A percentile compares a stretch with the other conserved stretches of the same genome.
These are phyloP conservation scores for Salmo trutta DNA, from an alignment of 2,797 vertebrate genomes.

Conservation along the genomic window DNA sequence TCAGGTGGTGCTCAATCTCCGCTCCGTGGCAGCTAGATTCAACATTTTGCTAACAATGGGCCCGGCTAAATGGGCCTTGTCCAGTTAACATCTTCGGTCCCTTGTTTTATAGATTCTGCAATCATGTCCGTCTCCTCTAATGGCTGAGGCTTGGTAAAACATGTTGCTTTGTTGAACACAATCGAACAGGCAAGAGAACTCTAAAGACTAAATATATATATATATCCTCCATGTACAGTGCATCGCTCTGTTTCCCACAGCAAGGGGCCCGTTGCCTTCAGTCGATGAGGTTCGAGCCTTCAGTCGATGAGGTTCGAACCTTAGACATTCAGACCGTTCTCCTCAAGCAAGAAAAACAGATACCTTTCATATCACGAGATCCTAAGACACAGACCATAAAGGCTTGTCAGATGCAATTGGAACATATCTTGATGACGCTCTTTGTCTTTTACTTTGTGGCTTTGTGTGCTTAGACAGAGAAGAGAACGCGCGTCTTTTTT, in stretches of 20 bases:
- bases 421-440: conserved; percentile 19
- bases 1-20: conserved; percentile 19
- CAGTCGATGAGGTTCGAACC: neutral
- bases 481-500: conserved; percentile 23
- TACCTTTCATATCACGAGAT: neutral
- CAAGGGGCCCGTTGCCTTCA: conserved; percentile 44
- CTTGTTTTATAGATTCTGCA: conserved; percentile 51
- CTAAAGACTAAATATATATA: neutral
- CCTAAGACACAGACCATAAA: neutral
- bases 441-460: neutral
- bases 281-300: neutral
- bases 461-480: conserved; percentile 4
- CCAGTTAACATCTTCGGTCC: conserved; percentile 30
- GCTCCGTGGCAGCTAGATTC: conserved; percentile 7
- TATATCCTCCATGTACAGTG: conserved; percentile 34
- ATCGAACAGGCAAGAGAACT: conserved; percentile 29
- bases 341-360: neutral
- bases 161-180: conserved; percentile 22
- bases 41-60: conserved; percentile 27
- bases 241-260: conserved; percentile 28
- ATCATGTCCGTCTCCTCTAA: conserved; percentile 34
- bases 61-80: conserved; percentile 12
- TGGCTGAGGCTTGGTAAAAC: conserved; percentile 35
- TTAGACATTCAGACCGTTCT: neutral
- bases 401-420: neutral